Percentiles rank a stretch among this genome's conserved stretches.
phyloP scores from a whole-genome alignment of 2,113 vertebrate species.

The Tricholaema leucomelas region DNA sequence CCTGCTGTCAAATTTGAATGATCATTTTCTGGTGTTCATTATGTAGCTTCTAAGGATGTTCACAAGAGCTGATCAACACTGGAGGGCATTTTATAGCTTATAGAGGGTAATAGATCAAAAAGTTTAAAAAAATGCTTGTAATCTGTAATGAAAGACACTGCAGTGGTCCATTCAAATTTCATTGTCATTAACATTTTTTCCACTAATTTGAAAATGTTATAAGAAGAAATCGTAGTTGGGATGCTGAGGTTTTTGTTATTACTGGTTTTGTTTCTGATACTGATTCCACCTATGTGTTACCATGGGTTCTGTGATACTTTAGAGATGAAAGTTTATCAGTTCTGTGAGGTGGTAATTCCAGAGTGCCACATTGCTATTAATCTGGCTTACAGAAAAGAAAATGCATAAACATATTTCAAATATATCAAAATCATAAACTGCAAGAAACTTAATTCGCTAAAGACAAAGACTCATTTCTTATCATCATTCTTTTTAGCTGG shows the following conservation, averaged over 20 bases:
- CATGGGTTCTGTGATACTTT: accelerated
- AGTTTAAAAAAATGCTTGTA: neutral
- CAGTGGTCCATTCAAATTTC: neutral
- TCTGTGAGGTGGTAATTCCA: neutral
- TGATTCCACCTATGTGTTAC: neutral
- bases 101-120: neutral
- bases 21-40: neutral
- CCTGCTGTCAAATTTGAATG: neutral
- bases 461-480: neutral
- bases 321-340: neutral
- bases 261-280: neutral
- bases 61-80: neutral
- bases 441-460: neutral
- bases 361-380: neutral
- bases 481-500: neutral
- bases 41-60: neutral
- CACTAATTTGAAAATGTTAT: neutral
- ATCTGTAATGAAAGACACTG: neutral
- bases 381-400: neutral
- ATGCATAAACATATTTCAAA: neutral
- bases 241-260: no score
- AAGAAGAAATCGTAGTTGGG: neutral
- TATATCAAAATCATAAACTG: neutral
- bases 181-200: neutral
- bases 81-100: neutral